Percentiles rank a stretch among this genome's conserved stretches.
Evolutionary conservation across 2,888 invertebrate species (phyloP).

Genomic region (Entomobrya multifasciata): DNA sequence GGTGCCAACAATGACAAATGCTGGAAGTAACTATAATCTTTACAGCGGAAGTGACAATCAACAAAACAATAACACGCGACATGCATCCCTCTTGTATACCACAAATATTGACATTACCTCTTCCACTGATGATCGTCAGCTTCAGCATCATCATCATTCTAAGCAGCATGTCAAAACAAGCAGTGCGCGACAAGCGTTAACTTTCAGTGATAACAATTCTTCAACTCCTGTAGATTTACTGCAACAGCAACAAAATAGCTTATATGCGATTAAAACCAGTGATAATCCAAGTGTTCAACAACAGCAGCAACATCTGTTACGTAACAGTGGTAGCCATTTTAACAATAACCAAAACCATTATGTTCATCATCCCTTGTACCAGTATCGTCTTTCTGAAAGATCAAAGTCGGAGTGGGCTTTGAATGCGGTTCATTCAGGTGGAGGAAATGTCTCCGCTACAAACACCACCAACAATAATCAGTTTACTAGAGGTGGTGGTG

Average conservation of each 20-base stretch:
- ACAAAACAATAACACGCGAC: constrained; percentile 23
- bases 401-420: constrained; percentile 79
- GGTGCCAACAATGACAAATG: constrained; percentile 31
- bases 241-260: constrained; percentile 36
- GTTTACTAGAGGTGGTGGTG: constrained; percentile 46
- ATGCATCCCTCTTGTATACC: constrained; percentile 64
- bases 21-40: constrained; percentile 63
- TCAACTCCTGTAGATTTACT: constrained; percentile 51
- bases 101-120: constrained; percentile 70
- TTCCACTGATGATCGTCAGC: constrained; percentile 10
- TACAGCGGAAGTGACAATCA: constrained; percentile 49
- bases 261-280: constrained; percentile 56
- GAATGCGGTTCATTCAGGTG: constrained; percentile 63
- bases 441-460: too few relatives aligned
- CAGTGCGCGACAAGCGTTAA: constrained; percentile 52
- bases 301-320: constrained; percentile 9
- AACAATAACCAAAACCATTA: constrained; percentile 57
- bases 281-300: constrained; percentile 43
- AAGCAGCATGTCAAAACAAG: constrained; percentile 11
- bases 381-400: constrained; percentile 75
- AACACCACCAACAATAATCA: constrained; percentile 57
- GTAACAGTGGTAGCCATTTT: constrained; percentile 38
- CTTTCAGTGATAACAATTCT: constrained; percentile 54
- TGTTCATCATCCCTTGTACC: constrained; percentile 70
- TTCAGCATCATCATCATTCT: too few relatives aligned